Evolutionary conservation across 2,888 invertebrate species (phyloP).

Genomic region (Elmis aenea): DNA sequence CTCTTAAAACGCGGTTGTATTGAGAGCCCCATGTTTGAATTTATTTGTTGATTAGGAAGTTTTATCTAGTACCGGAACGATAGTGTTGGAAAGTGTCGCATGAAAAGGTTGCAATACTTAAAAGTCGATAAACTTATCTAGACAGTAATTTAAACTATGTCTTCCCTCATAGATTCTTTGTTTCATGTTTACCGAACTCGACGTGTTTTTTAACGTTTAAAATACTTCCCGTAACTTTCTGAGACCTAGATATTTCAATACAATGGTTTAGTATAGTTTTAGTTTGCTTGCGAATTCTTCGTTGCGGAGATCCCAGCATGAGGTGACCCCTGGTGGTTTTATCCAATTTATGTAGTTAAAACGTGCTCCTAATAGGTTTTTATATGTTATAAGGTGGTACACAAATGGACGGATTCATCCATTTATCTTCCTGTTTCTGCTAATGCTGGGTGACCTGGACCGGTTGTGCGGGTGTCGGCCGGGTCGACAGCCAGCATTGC

Average conservation of each 20-base stretch:
- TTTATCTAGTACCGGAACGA: no score
- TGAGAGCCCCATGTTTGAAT: no score
- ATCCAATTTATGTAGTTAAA: slow-evolving; percentile 6
- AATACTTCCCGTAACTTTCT: slow-evolving; percentile 13
- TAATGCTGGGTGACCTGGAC: slow-evolving; percentile 6
- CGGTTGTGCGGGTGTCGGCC: slow-evolving; percentile 15
- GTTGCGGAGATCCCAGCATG: slow-evolving; percentile 6
- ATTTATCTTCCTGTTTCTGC: slow-evolving; percentile 9
- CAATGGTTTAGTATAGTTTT: slow-evolving; percentile 8
- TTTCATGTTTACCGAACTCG: not conserved
- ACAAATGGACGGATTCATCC: slow-evolving; percentile 4
- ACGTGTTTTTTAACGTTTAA: not conserved
- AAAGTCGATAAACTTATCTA: no score
- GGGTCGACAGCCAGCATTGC: slow-evolving; percentile 15
- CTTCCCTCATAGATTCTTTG: not conserved
- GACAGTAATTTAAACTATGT: no score
- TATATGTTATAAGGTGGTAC: slow-evolving; percentile 7
- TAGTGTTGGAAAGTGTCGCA: no score
- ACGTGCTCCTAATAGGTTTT: slow-evolving; percentile 6
- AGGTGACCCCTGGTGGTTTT: slow-evolving; percentile 7
- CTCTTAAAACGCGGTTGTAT: no score
- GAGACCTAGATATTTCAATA: slow-evolving; percentile 15
- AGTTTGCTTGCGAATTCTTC: slow-evolving; percentile 4
- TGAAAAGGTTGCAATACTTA: no score
- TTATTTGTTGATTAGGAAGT: no score